A percentile compares a stretch with the other conserved stretches of the same genome.
These are phyloP conservation scores for Papilio polytes DNA, from an alignment of 1,140 invertebrate genomes.

Conservation along the genomic window DNA sequence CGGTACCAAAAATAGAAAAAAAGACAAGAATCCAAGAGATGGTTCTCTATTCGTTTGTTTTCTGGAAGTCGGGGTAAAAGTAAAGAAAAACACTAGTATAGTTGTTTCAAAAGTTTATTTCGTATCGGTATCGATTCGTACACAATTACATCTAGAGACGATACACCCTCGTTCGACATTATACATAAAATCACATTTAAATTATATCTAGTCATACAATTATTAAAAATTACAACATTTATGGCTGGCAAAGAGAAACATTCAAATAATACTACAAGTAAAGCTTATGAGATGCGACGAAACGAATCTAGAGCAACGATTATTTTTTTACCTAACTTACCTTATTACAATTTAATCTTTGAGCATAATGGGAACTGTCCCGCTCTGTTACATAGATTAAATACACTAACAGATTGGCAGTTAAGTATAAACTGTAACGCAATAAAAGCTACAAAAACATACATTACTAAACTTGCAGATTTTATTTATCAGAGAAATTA, in stretches of 20 bases:
- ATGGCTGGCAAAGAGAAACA: conserved; percentile 65
- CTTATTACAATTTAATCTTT: conserved; percentile 30
- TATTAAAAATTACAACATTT: conserved; percentile 62
- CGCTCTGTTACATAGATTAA: conserved; percentile 7
- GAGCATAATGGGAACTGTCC: conserved; percentile 27
- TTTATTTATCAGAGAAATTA: no score
- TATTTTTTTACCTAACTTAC: conserved; percentile 26
- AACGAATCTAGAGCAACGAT: conserved; percentile 40
- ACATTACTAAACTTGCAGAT: no score
- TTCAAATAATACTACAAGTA: conserved; percentile 50
- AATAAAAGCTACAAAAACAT: no score
- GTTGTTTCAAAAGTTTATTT: conserved; percentile 78
- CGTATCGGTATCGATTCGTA: conserved; percentile 72
- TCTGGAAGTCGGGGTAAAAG: conserved; percentile 40
- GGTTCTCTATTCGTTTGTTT: no score
- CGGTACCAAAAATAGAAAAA: no score
- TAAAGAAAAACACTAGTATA: conserved; percentile 50
- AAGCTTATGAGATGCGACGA: conserved; percentile 44
- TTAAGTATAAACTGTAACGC: conserved; percentile 12
- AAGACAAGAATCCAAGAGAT: no score
- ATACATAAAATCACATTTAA: conserved; percentile 78
- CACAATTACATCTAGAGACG: conserved; percentile 59
- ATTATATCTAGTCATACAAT: conserved; percentile 40
- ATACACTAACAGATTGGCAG: conserved; percentile 19
- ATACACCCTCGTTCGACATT: conserved; percentile 65